These are phyloP conservation scores for Meriones psammophilus DNA, from an alignment of 2,797 vertebrate genomes.

Conservation along the genomic window DNA sequence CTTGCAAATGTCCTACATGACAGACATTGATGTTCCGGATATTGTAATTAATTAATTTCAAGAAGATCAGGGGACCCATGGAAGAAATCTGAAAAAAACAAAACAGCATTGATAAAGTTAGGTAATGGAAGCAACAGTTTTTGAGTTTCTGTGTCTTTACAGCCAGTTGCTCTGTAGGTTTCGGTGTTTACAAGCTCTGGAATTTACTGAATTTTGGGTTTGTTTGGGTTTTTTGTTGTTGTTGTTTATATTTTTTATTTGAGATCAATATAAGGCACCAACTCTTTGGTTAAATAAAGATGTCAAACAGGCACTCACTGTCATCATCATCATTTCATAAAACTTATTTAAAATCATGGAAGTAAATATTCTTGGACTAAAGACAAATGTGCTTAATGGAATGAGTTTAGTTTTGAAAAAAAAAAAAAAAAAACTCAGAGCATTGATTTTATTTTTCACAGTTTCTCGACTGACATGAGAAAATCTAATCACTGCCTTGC, in stretches of 20 bases:
- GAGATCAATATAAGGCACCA: not conserved
- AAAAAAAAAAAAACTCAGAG: constrained; percentile 52
- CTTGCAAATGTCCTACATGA: not conserved
- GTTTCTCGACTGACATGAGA: constrained; percentile 59
- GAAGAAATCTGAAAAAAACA: not conserved
- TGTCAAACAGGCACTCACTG: not conserved
- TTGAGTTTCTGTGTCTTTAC: not conserved
- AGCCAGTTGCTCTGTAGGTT: not conserved
- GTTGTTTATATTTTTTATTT: not conserved
- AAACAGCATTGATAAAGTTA: not conserved
- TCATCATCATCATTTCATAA: constrained; percentile 29
- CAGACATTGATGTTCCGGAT: not conserved
- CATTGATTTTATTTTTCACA: constrained; percentile 52
- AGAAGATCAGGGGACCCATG: not conserved
- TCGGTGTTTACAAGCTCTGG: not conserved
- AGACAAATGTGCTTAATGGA: not conserved
- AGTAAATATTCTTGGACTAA: constrained; percentile 4
- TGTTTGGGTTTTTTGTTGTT: not conserved
- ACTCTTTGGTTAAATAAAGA: not conserved
- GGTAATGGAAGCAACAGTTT: not conserved
- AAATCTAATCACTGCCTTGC: constrained; percentile 21
- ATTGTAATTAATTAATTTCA: not conserved
- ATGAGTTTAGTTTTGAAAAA: constrained; percentile 30
- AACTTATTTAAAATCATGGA: not conserved
- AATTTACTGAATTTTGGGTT: not conserved